Evolutionary conservation across 2,888 invertebrate species (phyloP).

Genomic region (Agrenia bidenticulata): DNA sequence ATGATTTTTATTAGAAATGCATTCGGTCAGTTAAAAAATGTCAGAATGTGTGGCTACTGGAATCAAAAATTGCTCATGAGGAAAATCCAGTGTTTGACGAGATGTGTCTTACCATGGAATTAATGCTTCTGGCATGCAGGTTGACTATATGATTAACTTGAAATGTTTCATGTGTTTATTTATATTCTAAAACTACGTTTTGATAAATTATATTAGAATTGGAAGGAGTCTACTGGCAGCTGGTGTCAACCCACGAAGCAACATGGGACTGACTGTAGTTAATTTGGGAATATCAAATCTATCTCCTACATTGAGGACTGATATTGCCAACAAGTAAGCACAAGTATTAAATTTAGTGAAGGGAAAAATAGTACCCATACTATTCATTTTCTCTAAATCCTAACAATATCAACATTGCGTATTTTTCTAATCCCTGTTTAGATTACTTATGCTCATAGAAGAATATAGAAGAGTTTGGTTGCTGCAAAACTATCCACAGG

Average conservation of each 20-base stretch:
- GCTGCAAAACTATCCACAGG: slow-evolving; percentile 61
- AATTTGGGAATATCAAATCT: slow-evolving; percentile 65
- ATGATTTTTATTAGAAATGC: slow-evolving; percentile 58
- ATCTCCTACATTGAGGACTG: slow-evolving; percentile 66
- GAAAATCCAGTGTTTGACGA: slow-evolving; percentile 60
- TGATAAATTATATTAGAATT: slow-evolving; percentile 57
- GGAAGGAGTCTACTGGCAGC: slow-evolving; percentile 62
- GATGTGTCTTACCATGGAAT: slow-evolving; percentile 63
- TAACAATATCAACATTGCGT: neutral
- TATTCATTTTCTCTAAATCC: too few relatives aligned
- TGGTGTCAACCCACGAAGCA: slow-evolving; percentile 62
- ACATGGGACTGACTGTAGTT: slow-evolving; percentile 62
- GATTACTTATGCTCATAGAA: slow-evolving; percentile 61
- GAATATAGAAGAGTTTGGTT: slow-evolving; percentile 62
- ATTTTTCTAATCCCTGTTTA: slow-evolving; percentile 46
- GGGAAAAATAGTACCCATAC: neutral
- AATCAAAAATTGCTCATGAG: slow-evolving; percentile 54
- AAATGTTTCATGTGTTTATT: neutral
- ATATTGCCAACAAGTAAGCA: slow-evolving; percentile 66
- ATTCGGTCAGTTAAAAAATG: slow-evolving; percentile 63
- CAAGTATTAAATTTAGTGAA: neutral
- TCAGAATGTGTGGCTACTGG: slow-evolving; percentile 58
- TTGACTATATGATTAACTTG: slow-evolving; percentile 47
- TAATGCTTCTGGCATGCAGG: slow-evolving; percentile 63
- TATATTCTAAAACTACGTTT: too few relatives aligned